phyloP scores from a whole-genome alignment of 2,888 invertebrate genomes.

The Polyommatus iphigenia region DNA sequence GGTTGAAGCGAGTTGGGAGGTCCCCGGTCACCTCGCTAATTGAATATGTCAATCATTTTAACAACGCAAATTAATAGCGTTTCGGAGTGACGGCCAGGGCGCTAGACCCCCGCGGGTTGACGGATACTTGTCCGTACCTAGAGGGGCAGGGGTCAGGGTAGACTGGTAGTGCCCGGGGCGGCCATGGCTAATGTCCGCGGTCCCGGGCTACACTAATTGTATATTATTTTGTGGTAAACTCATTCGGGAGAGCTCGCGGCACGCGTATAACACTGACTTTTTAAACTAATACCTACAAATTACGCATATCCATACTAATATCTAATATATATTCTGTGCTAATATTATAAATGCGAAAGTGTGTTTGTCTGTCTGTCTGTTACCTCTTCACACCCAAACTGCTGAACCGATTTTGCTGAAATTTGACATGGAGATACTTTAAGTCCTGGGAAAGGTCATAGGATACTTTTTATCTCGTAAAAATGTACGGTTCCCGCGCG shows the following conservation, averaged over 20 bases:
- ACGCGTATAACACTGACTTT: constrained; percentile 46
- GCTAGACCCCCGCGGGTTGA: constrained; percentile 48
- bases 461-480: too few species aligned
- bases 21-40: constrained; percentile 84
- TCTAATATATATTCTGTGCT: too few species aligned
- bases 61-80: constrained; percentile 83
- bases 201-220: constrained; percentile 70
- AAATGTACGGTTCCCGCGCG: too few species aligned
- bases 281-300: too few species aligned
- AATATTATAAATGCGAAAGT: too few species aligned
- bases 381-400: too few species aligned
- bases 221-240: constrained; percentile 68
- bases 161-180: constrained; percentile 61
- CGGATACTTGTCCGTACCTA: constrained; percentile 34
- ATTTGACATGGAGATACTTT: too few species aligned
- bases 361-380: too few species aligned
- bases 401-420: too few species aligned
- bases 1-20: constrained; percentile 76
- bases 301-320: too few species aligned
- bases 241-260: constrained; percentile 59
- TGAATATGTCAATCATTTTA: constrained; percentile 90
- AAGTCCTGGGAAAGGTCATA: too few species aligned
- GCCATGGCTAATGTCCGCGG: constrained; percentile 66
- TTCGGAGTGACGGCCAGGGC: constrained; percentile 60
- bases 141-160: constrained; percentile 40